Evolutionary conservation across 2,797 vertebrate species (phyloP).

Genomic region (Sparus aurata): DNA sequence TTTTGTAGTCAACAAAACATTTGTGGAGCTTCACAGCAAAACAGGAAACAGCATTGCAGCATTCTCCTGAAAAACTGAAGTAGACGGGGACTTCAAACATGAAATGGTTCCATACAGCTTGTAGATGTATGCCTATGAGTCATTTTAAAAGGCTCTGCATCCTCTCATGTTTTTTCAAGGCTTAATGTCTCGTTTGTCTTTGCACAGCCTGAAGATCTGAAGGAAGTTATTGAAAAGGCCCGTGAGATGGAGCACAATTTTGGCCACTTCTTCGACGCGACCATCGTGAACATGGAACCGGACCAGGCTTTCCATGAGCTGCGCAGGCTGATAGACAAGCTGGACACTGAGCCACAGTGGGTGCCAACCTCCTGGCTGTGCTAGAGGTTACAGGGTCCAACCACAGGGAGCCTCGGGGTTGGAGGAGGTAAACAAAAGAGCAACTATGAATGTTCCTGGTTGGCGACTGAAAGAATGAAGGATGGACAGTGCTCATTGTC

Average conservation of each 20-base stretch:
- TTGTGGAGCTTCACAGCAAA: too few species aligned
- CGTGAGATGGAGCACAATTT: constrained; percentile 96
- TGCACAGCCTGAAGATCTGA: constrained; percentile 92
- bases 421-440: not conserved
- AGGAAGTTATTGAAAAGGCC: constrained; percentile 95
- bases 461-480: not conserved
- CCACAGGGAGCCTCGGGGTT: constrained; percentile 3
- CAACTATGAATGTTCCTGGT: constrained; percentile 6
- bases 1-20: too few species aligned
- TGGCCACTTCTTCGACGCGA: constrained; percentile 93
- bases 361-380: constrained; percentile 96
- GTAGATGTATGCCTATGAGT: not conserved
- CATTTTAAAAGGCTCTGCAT: not conserved
- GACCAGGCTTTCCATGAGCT: constrained; percentile 93
- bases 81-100: too few species aligned
- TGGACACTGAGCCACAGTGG: constrained; percentile 98
- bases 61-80: not conserved
- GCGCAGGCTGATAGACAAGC: constrained; percentile 92
- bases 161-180: not conserved
- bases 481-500: constrained; percentile 34
- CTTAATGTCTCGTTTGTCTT: not conserved
- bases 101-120: too few species aligned
- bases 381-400: constrained; percentile 65
- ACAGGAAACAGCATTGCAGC: not conserved
- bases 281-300: constrained; percentile 92